Conservation (phyloP, 1,140 invertebrate genomes). For the Pseudomyrmex sp. region DNA sequence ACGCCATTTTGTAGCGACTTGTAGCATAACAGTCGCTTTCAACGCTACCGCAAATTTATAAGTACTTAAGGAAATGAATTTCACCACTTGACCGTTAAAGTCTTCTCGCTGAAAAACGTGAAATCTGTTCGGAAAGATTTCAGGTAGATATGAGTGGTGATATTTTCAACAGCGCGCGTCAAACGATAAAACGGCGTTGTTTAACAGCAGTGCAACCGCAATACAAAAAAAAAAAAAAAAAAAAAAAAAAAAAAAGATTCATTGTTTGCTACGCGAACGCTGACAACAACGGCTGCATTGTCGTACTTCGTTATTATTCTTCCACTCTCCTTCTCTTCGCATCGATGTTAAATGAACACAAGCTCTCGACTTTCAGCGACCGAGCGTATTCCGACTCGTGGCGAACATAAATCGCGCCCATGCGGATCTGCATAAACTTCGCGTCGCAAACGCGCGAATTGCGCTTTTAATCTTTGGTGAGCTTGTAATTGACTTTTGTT, state of each 20-base stretch:
- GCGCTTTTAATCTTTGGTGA: neutral
- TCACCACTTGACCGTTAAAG: neutral
- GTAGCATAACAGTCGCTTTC: neutral
- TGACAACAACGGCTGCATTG: conserved; percentile 63
- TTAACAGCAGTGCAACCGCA: conserved; percentile 5
- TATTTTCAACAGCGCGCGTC: conserved; percentile 27
- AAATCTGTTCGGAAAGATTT: neutral
- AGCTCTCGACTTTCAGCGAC: conserved; percentile 59
- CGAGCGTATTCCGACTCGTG: conserved; percentile 8
- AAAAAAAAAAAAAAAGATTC: conserved; percentile 46
- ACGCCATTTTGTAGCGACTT: neutral
- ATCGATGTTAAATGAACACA: conserved; percentile 65
- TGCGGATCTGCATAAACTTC: conserved; percentile 49
- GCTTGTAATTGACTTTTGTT: conserved; percentile 24
- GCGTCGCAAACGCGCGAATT: conserved; percentile 20
- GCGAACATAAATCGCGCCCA: conserved; percentile 38
- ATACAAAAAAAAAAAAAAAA: conserved; percentile 6
- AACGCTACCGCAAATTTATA: neutral
- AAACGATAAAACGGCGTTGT: conserved; percentile 59
- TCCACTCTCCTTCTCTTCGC: conserved; percentile 28
- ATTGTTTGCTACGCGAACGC: conserved; percentile 69
- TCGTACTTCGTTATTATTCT: conserved; percentile 70
- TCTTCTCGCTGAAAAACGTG: neutral
- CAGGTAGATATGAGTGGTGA: conserved; percentile 9
- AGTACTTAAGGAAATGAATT: neutral